Evolutionary conservation across 2,113 vertebrate genomes (phyloP).

Genomic region (Rafetus swinhoei): DNA sequence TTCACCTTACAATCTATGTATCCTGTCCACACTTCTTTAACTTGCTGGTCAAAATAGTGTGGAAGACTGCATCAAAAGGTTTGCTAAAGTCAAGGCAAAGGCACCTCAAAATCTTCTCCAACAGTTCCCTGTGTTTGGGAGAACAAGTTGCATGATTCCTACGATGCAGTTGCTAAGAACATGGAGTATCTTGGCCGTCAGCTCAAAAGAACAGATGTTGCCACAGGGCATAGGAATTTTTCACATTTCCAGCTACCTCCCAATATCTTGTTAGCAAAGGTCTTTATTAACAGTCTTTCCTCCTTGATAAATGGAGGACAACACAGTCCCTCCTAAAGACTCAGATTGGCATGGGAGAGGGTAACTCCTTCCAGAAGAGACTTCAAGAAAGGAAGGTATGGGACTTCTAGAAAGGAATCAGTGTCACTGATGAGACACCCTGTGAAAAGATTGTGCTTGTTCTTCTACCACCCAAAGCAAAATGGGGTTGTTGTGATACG

Average conservation of each 20-base stretch:
- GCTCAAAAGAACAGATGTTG: not conserved
- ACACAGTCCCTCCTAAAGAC: not conserved
- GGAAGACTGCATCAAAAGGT: too few relatives aligned
- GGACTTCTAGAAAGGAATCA: not conserved
- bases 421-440: not conserved
- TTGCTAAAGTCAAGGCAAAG: not conserved
- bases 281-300: not conserved
- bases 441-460: not conserved
- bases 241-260: not conserved
- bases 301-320: not conserved
- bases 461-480: not conserved
- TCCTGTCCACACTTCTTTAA: too few relatives aligned
- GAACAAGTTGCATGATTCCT: not conserved
- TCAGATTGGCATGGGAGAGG: not conserved
- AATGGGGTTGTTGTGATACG: not conserved
- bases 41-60: too few relatives aligned
- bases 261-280: not conserved
- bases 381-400: not conserved
- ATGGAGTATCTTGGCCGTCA: not conserved
- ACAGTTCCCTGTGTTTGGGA: not conserved
- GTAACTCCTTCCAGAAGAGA: accelerated
- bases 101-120: not conserved
- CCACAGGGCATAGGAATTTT: not conserved
- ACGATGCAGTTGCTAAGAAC: not conserved
- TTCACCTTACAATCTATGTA: too few relatives aligned